Base-by-base conservation (phyloP, 1,140 invertebrate species). In the Drosophila watanabei region DNA sequence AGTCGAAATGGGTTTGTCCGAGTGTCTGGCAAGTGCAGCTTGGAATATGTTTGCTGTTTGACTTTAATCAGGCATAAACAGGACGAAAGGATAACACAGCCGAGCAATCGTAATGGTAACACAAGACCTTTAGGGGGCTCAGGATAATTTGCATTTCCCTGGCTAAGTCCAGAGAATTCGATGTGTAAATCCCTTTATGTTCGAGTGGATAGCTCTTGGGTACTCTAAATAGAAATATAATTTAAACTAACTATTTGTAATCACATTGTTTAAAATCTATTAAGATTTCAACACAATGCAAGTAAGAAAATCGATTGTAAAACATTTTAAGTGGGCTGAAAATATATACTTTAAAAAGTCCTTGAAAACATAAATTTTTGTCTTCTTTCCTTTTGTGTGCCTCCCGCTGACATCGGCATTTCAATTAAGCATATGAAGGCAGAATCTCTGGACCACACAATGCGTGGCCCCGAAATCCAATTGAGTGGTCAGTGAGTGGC, bases 341-440 rank as follows among this genome's bases (percentile, higher is more conserved):
- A 14, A 9, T 30, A 51, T 6, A 0, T 30, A 30, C 7, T 10
- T 13, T 7, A 11, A 49, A 49, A 9, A 45, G 9, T 2, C 4
- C 5, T 33, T 3, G 7, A 30, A 20, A 54, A 54, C 30, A 5
- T 20, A 0, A 0, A 20, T 9, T 56, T 10, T 6, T 56, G 24
- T 56, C 18, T 35, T 1, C 11, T n/a, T 24, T 1, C 16, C 45
- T 63, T 49, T n/a, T 33, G 10, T 52, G 14, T 24, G 14, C 16
- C 28, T 56, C 14, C 4, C 63, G n/a, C 18, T n/a, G n/a, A 20
- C 51, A 73, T 24, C 16, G 52, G 32, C 24, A 41, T 66, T 82
- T 75, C 75, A 82, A 83, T 83, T 79, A 82, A 75, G 68, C 68
- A 69, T 78, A 69, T 75, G 56, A 79, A 51, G 46, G 35, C 49